phyloP scores from a whole-genome alignment of 2,888 invertebrate species.

The Hermaeophaga mercurialis region DNA sequence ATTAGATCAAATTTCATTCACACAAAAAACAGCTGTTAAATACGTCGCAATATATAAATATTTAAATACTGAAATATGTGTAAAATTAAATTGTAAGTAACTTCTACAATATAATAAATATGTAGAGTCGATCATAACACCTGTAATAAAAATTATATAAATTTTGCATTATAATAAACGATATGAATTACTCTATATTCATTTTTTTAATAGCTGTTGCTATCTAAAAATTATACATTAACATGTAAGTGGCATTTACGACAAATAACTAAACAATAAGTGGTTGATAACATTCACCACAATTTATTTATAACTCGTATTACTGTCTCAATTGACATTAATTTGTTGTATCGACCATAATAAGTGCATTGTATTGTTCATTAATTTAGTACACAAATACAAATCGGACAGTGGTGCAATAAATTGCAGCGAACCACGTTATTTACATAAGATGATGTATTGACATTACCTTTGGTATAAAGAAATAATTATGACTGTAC shows the following conservation, averaged over 20 bases:
- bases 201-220: too few species aligned
- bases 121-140: too few species aligned
- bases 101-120: too few species aligned
- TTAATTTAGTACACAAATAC: conserved; percentile 30
- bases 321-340: conserved; percentile 20
- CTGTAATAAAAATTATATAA: too few species aligned
- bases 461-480: conserved; percentile 27
- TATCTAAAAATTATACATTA: too few species aligned
- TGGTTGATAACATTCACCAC: conserved; percentile 3
- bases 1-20: too few species aligned
- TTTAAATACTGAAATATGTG: too few species aligned
- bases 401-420: conserved; percentile 18
- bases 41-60: too few species aligned
- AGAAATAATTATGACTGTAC: conserved; percentile 21
- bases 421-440: conserved; percentile 25
- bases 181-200: too few species aligned
- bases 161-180: too few species aligned
- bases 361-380: conserved; percentile 29
- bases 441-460: conserved; percentile 32
- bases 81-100: too few species aligned
- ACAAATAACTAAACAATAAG: conserved; percentile 7
- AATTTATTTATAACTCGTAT: conserved; percentile 23
- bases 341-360: conserved; percentile 21
- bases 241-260: neutral
- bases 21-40: too few species aligned